Conservation (phyloP, 2,113 vertebrate genomes). For the Alethe diademata region DNA sequence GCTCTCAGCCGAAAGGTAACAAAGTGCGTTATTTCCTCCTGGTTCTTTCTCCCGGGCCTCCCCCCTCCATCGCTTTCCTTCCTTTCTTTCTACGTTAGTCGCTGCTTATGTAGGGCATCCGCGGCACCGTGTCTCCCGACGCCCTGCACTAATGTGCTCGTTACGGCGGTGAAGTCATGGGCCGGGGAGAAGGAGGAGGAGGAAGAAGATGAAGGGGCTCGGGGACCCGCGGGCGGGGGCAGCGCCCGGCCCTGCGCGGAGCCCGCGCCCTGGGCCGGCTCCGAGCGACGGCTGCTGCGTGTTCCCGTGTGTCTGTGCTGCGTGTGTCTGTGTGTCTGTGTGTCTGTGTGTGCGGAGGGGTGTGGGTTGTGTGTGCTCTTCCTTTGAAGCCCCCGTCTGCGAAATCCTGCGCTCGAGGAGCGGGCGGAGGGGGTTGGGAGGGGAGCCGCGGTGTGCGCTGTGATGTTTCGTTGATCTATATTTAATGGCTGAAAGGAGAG, state of each 20-base stretch:
- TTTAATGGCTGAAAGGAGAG: conserved; percentile 76
- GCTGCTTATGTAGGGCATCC: conserved; percentile 72
- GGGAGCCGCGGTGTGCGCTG: neutral
- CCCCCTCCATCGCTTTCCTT: neutral
- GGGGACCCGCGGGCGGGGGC: neutral
- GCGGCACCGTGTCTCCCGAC: conserved; percentile 42
- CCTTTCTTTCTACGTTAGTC: conserved; percentile 10
- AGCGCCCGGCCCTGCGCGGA: neutral
- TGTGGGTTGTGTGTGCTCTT: neutral
- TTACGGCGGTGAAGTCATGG: conserved; percentile 63
- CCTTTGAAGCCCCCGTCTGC: conserved; percentile 40
- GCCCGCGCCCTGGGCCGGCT: conserved; percentile 10
- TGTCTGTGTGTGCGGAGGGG: neutral
- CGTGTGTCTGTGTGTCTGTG: neutral
- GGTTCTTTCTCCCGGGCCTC: conserved; percentile 1
- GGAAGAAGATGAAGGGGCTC: neutral
- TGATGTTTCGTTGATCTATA: conserved; percentile 60
- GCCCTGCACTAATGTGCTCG: conserved; percentile 22
- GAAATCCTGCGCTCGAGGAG: conserved; percentile 45
- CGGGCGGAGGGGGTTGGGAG: conserved; percentile 2
- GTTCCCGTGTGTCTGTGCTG: neutral
- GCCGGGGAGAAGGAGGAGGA: neutral
- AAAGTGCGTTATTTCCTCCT: conserved; percentile 6
- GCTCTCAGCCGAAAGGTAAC: conserved; percentile 1
- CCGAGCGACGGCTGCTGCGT: neutral